These are phyloP conservation scores for Pyrrhosoma nymphula DNA, from an alignment of 2,888 invertebrate genomes.

Conservation along the genomic window DNA sequence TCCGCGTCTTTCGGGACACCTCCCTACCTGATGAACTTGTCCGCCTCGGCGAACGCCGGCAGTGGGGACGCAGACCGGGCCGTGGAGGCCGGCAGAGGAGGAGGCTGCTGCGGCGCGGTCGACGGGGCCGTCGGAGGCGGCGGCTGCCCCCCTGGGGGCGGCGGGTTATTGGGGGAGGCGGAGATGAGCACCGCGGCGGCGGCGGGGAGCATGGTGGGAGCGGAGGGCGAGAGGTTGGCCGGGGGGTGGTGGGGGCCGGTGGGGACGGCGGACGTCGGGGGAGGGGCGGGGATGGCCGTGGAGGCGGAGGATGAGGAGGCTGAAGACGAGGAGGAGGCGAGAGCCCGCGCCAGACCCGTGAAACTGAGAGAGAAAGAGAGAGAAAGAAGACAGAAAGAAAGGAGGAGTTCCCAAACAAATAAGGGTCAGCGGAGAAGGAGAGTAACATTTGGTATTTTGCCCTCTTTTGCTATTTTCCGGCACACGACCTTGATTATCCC, in stretches of 20 bases:
- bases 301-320: slow-evolving; percentile 60
- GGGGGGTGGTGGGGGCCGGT: slow-evolving; percentile 17
- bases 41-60: slow-evolving; percentile 58
- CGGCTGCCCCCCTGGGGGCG: slow-evolving; percentile 43
- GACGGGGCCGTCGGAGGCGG: not conserved
- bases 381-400: slow-evolving; percentile 63
- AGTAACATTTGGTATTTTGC: not conserved
- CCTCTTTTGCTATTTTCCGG: not conserved
- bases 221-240: slow-evolving; percentile 35
- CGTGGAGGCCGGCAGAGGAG: not conserved
- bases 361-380: slow-evolving; percentile 64
- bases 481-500: not conserved
- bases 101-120: slow-evolving; percentile 40
- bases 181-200: slow-evolving; percentile 26
- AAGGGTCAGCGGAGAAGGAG: not conserved
- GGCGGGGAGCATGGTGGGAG: slow-evolving; percentile 28
- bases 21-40: slow-evolving; percentile 65
- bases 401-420: slow-evolving; percentile 54
- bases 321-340: slow-evolving; percentile 65
- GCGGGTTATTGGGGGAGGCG: slow-evolving; percentile 46
- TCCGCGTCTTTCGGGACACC: slow-evolving; percentile 23
- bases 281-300: slow-evolving; percentile 45
- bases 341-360: slow-evolving; percentile 68
- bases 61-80: slow-evolving; percentile 48
- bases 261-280: not conserved